A percentile compares a stretch with the other conserved stretches of the same genome.
These are phyloP conservation scores for Chrysogorgia sp. DNA, from an alignment of 92 coral and sea anemone genomes.

Conservation along the genomic window DNA sequence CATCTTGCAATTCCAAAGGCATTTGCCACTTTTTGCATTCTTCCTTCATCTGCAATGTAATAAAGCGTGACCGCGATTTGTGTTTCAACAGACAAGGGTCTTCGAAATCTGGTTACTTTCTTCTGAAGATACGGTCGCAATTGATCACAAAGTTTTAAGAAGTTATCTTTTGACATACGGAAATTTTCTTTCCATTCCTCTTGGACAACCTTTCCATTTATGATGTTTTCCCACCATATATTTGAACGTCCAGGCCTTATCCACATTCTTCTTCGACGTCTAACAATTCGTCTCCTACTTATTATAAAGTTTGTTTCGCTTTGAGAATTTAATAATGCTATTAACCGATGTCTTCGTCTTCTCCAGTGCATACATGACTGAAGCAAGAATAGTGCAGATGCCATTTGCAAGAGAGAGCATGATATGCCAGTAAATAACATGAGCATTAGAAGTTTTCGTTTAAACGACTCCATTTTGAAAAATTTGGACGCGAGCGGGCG, in stretches of 20 bases:
- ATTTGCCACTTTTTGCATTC: slow-evolving; percentile 58
- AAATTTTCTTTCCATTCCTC: slow-evolving; percentile 50
- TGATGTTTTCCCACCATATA: slow-evolving; percentile 7
- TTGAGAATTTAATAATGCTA: no score
- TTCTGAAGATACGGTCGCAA: slow-evolving; percentile 23
- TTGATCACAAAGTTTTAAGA: slow-evolving; percentile 39
- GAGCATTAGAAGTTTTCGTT: no score
- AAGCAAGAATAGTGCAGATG: no score
- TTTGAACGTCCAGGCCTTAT: background rate
- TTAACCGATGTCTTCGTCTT: no score
- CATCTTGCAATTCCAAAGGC: slow-evolving; percentile 47
- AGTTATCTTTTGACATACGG: slow-evolving; percentile 35
- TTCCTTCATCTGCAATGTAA: slow-evolving; percentile 47
- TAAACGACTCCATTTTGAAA: no score
- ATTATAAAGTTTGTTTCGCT: no score
- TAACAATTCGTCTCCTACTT: no score
- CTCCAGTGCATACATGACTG: no score
- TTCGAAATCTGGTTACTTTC: background rate
- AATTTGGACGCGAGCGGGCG: no score
- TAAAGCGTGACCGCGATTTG: slow-evolving; percentile 50
- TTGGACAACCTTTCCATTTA: slow-evolving; percentile 22
- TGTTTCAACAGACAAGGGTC: background rate
- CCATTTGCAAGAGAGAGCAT: no score
- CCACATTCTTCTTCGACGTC: no score
- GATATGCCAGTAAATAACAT: no score